Evolutionary conservation across 2,888 invertebrate species (phyloP).

Genomic region (Diachrysia chrysitis): DNA sequence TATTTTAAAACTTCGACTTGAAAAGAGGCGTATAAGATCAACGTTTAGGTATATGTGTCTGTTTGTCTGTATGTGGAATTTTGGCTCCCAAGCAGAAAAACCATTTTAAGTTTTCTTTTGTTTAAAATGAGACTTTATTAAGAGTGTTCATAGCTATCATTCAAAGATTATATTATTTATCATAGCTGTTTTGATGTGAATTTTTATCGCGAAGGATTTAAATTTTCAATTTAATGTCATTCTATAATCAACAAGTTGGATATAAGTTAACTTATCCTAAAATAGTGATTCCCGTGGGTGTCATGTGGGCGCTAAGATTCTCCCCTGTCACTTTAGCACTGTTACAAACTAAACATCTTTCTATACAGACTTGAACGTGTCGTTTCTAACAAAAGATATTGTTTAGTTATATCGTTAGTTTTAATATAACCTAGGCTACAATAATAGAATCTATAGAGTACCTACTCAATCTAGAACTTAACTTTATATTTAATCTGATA

Average conservation of each 20-base stretch:
- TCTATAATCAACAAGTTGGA: not conserved
- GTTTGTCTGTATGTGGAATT: too few relatives aligned
- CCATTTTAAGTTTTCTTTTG: too few relatives aligned
- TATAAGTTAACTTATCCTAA: not conserved
- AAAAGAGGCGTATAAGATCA: too few relatives aligned
- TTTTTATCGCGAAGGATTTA: not conserved
- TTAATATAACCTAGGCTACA: not conserved
- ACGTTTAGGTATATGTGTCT: too few relatives aligned
- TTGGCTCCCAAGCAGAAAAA: too few relatives aligned
- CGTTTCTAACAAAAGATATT: conserved; percentile 2
- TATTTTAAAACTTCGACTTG: too few relatives aligned
- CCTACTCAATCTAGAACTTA: too few relatives aligned
- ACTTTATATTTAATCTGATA: not conserved
- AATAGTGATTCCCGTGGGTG: conserved; percentile 32
- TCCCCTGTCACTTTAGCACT: conserved; percentile 22
- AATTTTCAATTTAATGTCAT: not conserved
- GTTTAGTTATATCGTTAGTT: not conserved
- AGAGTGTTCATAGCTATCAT: not conserved
- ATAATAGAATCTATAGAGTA: not conserved
- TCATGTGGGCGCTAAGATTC: conserved; percentile 32
- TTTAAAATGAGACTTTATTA: too few relatives aligned
- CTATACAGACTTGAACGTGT: conserved; percentile 13
- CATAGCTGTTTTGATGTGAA: not conserved
- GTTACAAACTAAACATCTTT: conserved; percentile 19
- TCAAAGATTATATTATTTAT: not conserved